Evolutionary conservation across 1,140 invertebrate species (phyloP), one percentile per base, ranked within the genome.

Genomic region (Drosophila bocki): DNA sequence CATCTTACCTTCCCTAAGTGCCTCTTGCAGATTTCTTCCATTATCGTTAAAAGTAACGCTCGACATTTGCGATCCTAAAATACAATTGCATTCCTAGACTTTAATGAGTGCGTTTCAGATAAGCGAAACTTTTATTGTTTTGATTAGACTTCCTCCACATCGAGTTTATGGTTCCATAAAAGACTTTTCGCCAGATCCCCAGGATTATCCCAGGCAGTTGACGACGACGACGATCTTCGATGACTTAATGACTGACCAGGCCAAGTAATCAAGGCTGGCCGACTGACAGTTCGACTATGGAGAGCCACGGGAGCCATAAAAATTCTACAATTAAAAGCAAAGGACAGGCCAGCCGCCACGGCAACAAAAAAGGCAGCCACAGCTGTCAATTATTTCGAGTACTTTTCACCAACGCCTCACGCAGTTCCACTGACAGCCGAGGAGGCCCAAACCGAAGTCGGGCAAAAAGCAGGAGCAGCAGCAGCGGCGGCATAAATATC

Each of bases 381-480:
- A 90, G 85, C 85, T 90, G 85, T 90, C 86, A 90, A 90, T 90
- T 90, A 90, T 90, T 90, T 90, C 85, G 86, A 90, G 85, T 90
- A 90, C 85, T 90, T 90, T 90, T 90, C 85, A 90, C 85, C 85
- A 90, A 88, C 85, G 85, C 85, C 85, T 88, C 85, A 90, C 74
- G 85, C 85, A 88, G 85, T 35, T 81, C 67, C 85, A 65, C 50
- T 29, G 68, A 77, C 45, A 58, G 78, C 47, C 58, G 57, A 41
- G 39, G 42, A 15, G 22, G 22, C 26, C 32, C 51, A 61, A 60
- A 51, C 67, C 42, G 62, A 53, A 75, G 61, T 57, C 67, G 57
- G 48, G 54, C 29, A n/a, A 58, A 47, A 44, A 57, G 47, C 19
- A 12, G 42, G 13, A 32, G 78, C 59, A 26, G 56, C 37, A 63